Conservation (phyloP, 2,113 vertebrate species). For the Podilymbus podiceps region DNA sequence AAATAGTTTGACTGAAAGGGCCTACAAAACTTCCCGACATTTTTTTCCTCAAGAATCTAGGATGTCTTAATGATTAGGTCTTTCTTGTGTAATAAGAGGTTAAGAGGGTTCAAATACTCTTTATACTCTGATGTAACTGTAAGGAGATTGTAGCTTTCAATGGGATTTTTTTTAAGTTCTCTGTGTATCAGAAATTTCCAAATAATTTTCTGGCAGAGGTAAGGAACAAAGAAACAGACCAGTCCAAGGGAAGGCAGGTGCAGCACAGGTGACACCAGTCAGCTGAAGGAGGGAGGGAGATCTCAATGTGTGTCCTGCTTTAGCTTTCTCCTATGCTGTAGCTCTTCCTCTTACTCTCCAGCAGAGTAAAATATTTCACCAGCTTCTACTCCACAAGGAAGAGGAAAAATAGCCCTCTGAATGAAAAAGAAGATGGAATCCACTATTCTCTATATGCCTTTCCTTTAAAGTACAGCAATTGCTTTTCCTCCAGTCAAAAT, state of each 20-base stretch:
- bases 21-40: background rate
- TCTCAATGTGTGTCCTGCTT: background rate
- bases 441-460: background rate
- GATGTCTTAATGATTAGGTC: background rate
- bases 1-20: background rate
- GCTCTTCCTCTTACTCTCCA: background rate
- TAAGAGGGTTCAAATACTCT: background rate
- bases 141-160: background rate
- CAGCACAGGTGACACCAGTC: background rate
- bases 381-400: background rate
- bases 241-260: background rate
- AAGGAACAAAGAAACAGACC: background rate
- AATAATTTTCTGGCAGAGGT: background rate
- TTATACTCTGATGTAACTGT: background rate
- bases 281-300: background rate
- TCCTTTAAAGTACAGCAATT: background rate
- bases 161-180: background rate
- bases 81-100: background rate
- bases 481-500: background rate
- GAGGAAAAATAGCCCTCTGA: background rate
- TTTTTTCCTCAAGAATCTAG: background rate
- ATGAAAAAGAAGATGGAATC: background rate
- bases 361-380: background rate
- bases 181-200: background rate
- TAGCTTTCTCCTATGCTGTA: background rate